Conservation (phyloP, 2,113 vertebrate genomes). For the Lophochroa leadbeateri region DNA sequence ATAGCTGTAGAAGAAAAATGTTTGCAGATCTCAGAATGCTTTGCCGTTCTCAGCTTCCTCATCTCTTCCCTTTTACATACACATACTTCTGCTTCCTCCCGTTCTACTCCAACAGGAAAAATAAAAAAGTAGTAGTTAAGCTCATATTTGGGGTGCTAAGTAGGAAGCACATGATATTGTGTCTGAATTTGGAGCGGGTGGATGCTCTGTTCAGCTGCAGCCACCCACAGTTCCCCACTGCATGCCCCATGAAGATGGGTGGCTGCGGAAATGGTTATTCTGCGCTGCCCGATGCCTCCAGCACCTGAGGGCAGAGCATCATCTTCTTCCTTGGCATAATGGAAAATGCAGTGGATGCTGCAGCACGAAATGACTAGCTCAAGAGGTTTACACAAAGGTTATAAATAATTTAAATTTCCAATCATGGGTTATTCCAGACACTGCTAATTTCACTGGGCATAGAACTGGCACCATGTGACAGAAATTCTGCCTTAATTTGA, state of each 20-base stretch:
- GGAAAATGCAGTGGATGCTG: rapidly evolving
- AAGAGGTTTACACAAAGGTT: neutral
- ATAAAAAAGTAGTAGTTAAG: neutral
- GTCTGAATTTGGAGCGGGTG: neutral
- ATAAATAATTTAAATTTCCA: neutral
- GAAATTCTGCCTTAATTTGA: neutral
- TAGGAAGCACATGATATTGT: rapidly evolving
- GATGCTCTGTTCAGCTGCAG: neutral
- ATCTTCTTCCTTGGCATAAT: rapidly evolving
- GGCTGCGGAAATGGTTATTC: neutral
- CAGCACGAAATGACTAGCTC: rapidly evolving
- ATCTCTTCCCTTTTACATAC: neutral
- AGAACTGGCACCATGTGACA: neutral
- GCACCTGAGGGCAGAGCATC: neutral
- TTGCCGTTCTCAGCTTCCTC: neutral
- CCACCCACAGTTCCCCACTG: rapidly evolving
- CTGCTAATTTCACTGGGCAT: neutral
- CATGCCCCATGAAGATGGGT: rapidly evolving
- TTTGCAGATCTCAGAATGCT: neutral
- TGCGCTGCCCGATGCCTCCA: neutral
- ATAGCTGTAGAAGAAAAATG: neutral
- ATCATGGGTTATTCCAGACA: rapidly evolving
- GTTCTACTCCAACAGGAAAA: neutral
- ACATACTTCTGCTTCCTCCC: neutral
- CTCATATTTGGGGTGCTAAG: rapidly evolving